Evolutionary conservation across 2,113 vertebrate genomes (phyloP).

Genomic region (Ivindomyrus marchei): DNA sequence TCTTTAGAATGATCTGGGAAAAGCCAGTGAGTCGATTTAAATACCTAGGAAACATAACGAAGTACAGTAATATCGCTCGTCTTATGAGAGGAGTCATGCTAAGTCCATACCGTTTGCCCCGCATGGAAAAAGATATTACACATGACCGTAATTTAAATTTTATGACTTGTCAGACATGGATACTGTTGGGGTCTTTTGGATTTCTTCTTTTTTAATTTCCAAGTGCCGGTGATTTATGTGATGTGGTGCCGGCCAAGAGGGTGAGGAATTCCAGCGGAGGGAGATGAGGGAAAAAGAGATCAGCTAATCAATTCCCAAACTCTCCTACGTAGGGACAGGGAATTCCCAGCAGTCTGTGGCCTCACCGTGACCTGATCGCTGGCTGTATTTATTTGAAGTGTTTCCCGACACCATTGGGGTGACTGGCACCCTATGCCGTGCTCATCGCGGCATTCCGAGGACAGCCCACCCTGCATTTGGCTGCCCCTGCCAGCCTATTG

Average conservation of each 20-base stretch:
- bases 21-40: neutral
- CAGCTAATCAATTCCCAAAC: neutral
- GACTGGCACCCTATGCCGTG: constrained; percentile 11
- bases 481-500: constrained; percentile 3
- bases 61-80: neutral
- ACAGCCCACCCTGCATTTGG: constrained; percentile 11
- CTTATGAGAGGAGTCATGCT: neutral
- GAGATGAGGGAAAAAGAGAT: neutral
- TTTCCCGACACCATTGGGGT: neutral
- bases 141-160: neutral
- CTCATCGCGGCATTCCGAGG: constrained; percentile 30
- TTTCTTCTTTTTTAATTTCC: neutral
- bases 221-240: neutral
- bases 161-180: constrained; percentile 7
- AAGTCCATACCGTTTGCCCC: neutral
- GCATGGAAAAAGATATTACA: neutral
- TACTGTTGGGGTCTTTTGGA: neutral
- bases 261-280: neutral
- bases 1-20: neutral
- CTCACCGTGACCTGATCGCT: neutral
- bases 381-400: neutral
- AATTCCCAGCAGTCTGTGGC: neutral
- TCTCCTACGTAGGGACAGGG: neutral
- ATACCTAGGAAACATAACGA: neutral
- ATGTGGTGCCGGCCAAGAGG: neutral